Conservation (phyloP, 2,113 vertebrate genomes). For the Gobiocypris rarus region DNA sequence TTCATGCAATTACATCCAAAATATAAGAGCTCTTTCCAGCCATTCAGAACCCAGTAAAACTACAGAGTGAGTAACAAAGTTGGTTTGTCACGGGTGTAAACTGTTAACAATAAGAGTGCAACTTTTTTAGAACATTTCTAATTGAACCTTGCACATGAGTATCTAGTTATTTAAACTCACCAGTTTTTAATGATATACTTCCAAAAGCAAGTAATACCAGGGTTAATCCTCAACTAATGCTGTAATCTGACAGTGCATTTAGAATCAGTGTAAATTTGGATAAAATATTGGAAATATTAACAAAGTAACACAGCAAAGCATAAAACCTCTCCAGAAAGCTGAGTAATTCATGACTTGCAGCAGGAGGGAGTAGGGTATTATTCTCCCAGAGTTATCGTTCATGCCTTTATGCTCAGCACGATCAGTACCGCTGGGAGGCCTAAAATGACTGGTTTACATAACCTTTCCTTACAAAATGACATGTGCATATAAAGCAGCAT, state of each 20-base stretch:
- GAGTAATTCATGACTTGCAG: constrained; percentile 58
- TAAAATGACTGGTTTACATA: constrained; percentile 75
- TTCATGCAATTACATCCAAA: background rate
- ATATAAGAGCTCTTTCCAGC: background rate
- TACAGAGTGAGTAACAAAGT: background rate
- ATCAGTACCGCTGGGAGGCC: constrained; percentile 65
- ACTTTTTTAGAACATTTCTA: background rate
- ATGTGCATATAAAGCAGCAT: constrained; percentile 68
- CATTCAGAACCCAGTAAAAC: background rate
- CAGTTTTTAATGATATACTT: too few relatives aligned
- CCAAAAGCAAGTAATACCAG: background rate
- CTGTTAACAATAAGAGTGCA: background rate
- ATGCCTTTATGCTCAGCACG: constrained; percentile 70
- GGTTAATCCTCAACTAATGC: background rate
- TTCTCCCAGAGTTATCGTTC: constrained; percentile 75
- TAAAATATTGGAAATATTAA: background rate
- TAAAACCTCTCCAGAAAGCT: constrained; percentile 49
- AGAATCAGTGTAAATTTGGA: background rate
- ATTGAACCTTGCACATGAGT: background rate
- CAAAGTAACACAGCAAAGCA: constrained; percentile 63
- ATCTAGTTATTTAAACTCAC: background rate
- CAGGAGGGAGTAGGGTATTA: constrained; percentile 66
- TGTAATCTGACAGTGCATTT: background rate
- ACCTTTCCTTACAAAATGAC: constrained; percentile 72
- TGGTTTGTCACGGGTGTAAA: background rate